Conservation (phyloP, 2,888 invertebrate species). For the Pelosia muscerda region DNA sequence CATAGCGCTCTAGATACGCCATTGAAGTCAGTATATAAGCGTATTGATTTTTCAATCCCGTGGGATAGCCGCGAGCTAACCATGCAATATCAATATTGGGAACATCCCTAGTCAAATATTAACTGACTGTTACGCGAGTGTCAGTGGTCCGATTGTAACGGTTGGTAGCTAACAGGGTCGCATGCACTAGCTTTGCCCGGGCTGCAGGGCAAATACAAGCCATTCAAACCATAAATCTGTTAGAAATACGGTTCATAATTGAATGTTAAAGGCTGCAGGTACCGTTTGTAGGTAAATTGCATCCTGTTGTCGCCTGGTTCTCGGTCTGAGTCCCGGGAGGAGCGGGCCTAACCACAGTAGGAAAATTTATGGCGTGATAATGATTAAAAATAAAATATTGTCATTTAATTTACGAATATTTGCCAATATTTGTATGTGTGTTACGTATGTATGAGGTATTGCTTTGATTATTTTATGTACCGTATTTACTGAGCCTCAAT, state of each 20-base stretch:
- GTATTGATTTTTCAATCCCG: slow-evolving; percentile 62
- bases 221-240: slow-evolving; percentile 42
- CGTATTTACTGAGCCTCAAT: too few relatives aligned
- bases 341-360: slow-evolving; percentile 52
- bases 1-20: slow-evolving; percentile 36
- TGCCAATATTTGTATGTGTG: neutral
- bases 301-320: slow-evolving; percentile 66
- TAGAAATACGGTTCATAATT: slow-evolving; percentile 53
- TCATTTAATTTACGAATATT: neutral
- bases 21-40: slow-evolving; percentile 50
- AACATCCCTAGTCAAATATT: slow-evolving; percentile 72
- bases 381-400: neutral
- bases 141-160: slow-evolving; percentile 64
- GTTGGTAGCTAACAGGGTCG: slow-evolving; percentile 64
- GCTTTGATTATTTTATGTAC: neutral
- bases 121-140: slow-evolving; percentile 68
- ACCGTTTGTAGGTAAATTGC: slow-evolving; percentile 62
- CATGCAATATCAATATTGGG: slow-evolving; percentile 64
- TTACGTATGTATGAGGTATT: neutral
- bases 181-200: slow-evolving; percentile 61
- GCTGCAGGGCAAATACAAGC: slow-evolving; percentile 38
- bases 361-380: slow-evolving; percentile 19
- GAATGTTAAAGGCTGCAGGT: slow-evolving; percentile 42
- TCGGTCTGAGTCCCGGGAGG: slow-evolving; percentile 48
- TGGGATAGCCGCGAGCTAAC: slow-evolving; percentile 56